These are phyloP conservation scores for Mormoops blainvillei DNA, from an alignment of 2,113 vertebrate genomes.

Conservation along the genomic window DNA sequence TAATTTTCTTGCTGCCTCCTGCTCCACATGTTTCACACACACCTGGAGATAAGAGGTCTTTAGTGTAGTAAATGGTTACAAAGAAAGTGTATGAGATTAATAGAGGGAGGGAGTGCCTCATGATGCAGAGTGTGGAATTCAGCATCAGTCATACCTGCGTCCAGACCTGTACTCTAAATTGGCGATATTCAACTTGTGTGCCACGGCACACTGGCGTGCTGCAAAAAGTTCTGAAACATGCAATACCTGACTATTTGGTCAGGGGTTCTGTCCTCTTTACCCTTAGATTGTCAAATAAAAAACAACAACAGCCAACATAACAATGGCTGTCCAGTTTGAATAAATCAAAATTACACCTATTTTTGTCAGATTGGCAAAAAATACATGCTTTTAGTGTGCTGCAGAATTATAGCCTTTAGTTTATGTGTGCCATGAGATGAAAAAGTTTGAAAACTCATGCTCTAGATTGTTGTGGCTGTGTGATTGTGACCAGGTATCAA, in stretches of 20 bases:
- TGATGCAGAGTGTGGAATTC: not conserved
- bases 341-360: not conserved
- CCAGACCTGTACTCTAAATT: not conserved
- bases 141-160: not conserved
- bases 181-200: too few species aligned
- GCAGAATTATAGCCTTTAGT: not conserved
- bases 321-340: not conserved
- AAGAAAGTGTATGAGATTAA: not conserved
- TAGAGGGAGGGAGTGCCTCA: not conserved
- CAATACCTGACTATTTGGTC: not conserved
- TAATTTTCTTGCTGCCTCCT: not conserved
- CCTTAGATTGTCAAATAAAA: not conserved
- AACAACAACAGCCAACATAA: not conserved
- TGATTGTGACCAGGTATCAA: not conserved
- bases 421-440: not conserved
- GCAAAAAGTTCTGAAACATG: not conserved
- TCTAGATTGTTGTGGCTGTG: not conserved
- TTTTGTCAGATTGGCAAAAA: not conserved
- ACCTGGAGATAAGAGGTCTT: not conserved
- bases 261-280: not conserved
- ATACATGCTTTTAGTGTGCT: not conserved
- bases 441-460: not conserved
- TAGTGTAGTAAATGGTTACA: not conserved
- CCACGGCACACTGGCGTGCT: too few species aligned
- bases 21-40: not conserved